Evolutionary conservation across 35 echinoderm and acorn worm species (phyloP).

Genomic region (Acanthaster planci): DNA sequence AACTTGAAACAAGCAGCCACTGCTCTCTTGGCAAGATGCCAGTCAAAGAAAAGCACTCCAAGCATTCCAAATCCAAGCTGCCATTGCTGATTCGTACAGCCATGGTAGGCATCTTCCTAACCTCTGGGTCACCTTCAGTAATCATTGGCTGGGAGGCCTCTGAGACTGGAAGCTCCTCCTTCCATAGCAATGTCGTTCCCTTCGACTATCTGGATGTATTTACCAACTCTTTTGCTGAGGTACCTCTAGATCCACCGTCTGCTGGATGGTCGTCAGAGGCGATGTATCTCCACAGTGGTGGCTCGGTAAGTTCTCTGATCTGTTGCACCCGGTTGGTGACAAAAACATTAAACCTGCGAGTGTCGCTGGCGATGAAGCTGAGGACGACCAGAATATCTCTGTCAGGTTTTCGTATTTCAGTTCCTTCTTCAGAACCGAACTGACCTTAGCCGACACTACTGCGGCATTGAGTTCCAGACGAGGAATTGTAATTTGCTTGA

Average conservation of each 20-base stretch:
- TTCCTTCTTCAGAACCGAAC: slow-evolving; percentile 36
- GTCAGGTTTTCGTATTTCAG: not conserved
- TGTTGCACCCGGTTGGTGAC: slow-evolving; percentile 57
- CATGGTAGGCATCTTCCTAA: slow-evolving; percentile 33
- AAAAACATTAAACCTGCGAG: slow-evolving; percentile 31
- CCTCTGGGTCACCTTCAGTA: slow-evolving; percentile 54
- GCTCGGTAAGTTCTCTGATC: slow-evolving; percentile 52
- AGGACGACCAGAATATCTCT: slow-evolving; percentile 59
- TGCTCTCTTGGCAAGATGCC: slow-evolving; percentile 41
- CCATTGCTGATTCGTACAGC: not conserved
- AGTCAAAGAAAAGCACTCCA: slow-evolving; percentile 41
- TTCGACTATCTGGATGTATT: no score
- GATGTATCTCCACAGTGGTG: slow-evolving; percentile 50
- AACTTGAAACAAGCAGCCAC: slow-evolving; percentile 36
- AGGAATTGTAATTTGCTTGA: slow-evolving; percentile 64
- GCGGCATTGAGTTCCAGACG: slow-evolving; percentile 64
- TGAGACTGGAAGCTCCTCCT: not conserved
- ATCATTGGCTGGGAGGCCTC: not conserved
- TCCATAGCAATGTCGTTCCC: slow-evolving; percentile 7
- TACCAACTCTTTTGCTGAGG: not conserved
- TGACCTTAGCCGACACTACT: slow-evolving; percentile 27
- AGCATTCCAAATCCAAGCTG: not conserved
- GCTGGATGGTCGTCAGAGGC: slow-evolving; percentile 45
- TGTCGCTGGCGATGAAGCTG: slow-evolving; percentile 51
- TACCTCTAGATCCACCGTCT: slow-evolving; percentile 50